Evolutionary conservation across 2,113 vertebrate species (phyloP).

Genomic region (Amazona vittata): DNA sequence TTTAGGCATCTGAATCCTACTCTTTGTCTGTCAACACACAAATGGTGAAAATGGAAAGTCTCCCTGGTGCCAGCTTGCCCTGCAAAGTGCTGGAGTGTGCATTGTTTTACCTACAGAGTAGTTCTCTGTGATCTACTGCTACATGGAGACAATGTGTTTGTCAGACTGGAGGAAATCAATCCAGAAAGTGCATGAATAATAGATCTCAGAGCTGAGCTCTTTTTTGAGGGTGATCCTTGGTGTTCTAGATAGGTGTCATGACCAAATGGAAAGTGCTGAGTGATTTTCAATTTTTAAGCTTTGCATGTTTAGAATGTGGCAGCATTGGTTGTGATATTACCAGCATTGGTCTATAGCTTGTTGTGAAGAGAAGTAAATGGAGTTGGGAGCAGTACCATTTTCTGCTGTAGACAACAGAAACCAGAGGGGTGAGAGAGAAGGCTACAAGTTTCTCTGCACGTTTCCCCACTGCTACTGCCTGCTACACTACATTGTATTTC

Average conservation of each 20-base stretch:
- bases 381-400: not conserved
- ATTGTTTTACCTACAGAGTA: not conserved
- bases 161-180: not conserved
- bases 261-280: not conserved
- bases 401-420: not conserved
- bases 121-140: not conserved
- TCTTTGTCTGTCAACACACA: not conserved
- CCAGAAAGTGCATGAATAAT: not conserved
- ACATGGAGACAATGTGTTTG: not conserved
- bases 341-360: not conserved
- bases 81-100: not conserved
- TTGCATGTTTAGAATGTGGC: not conserved
- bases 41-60: not conserved
- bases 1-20: not conserved
- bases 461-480: not conserved
- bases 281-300: not conserved
- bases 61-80: not conserved
- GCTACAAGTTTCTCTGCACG: not conserved
- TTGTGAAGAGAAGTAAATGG: not conserved
- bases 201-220: not conserved
- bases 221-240: not conserved
- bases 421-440: not conserved
- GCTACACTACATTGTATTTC: not conserved
- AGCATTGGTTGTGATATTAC: not conserved
- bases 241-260: not conserved